Base-by-base conservation (phyloP, 2,113 vertebrate species). In the Gopherus evgoodei region DNA sequence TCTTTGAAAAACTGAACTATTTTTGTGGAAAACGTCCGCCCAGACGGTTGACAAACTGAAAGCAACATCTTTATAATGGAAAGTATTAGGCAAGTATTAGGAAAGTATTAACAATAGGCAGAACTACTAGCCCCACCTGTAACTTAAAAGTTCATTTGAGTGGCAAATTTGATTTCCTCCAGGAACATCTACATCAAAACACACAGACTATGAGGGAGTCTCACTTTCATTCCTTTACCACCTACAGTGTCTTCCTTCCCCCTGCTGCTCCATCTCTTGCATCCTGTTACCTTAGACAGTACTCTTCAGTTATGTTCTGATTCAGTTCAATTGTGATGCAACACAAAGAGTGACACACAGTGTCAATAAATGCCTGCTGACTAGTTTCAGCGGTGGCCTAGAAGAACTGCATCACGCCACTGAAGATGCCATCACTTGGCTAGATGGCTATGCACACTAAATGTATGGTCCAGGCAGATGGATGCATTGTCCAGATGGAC, bases 381-480 rank as follows among this genome's bases (percentile, higher is more conserved):
- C 52, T 19, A 53, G 52, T 5, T 52, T 52, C 52, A 53, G 52
- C 52, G 52, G 52, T 54, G 53, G 53, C 53, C 19, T 54, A 54
- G 53, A 54, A 22, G 53, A 54, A 22, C 53, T 54, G 17, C 53
- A 54, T 54, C 53, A 54, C 3, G 19, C 53, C 17, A 54, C 53
- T 21, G 53, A 54, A 21, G 19, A 54, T 54, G 19, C 53, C 19
- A 54, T 54, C 2, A 19, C 53, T 54, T 54, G 53, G 53, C 17
- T 21, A 54, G 53, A 54, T 3, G 7, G 21, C 53, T 54, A 8
- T 54, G 53, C 53, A 54, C 53, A 54, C 53, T 54, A 54, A 54
- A 21, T 54, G 6, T 16, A 72, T 86, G 84, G 44, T 94, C 79
- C 84, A 76, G 81, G 87, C 94, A 92, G 90, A 87, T 88, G 87